Evolutionary conservation across 2,113 vertebrate genomes (phyloP).

Genomic region (Trematocara zebra): DNA sequence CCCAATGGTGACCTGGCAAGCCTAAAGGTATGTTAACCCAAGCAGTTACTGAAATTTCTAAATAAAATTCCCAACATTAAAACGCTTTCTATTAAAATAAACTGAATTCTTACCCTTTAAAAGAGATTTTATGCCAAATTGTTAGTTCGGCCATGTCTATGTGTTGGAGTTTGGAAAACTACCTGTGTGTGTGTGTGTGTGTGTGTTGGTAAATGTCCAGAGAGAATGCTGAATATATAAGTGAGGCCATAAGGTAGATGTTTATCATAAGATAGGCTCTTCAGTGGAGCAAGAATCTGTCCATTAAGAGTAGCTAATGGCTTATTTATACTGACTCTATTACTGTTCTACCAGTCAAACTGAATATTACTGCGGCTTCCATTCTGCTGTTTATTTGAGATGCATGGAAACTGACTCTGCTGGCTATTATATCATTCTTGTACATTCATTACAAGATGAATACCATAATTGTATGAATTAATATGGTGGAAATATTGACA

Average conservation of each 20-base stretch:
- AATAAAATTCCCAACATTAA: neutral
- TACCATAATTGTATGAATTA: neutral
- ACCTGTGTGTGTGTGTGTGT: neutral
- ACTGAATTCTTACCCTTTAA: neutral
- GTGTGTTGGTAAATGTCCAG: neutral
- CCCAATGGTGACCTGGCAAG: neutral
- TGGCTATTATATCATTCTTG: neutral
- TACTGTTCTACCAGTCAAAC: neutral
- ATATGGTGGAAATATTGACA: neutral
- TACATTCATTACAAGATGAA: neutral
- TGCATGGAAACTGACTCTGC: neutral
- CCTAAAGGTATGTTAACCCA: neutral
- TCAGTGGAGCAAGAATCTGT: neutral
- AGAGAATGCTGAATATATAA: neutral
- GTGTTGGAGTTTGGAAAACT: neutral
- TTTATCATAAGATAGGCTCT: constrained; percentile 10
- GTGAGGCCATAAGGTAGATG: neutral
- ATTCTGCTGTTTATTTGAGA: neutral
- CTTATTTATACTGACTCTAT: neutral
- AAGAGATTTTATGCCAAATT: neutral
- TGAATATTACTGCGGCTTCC: neutral
- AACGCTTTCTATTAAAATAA: neutral
- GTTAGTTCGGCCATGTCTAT: neutral
- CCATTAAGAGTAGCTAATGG: neutral
- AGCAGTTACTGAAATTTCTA: neutral